A percentile compares a stretch with the other conserved stretches of the same genome.
Evolutionary conservation across 2,113 vertebrate genomes (phyloP).

Genomic region (Peromyscus leucopus): DNA sequence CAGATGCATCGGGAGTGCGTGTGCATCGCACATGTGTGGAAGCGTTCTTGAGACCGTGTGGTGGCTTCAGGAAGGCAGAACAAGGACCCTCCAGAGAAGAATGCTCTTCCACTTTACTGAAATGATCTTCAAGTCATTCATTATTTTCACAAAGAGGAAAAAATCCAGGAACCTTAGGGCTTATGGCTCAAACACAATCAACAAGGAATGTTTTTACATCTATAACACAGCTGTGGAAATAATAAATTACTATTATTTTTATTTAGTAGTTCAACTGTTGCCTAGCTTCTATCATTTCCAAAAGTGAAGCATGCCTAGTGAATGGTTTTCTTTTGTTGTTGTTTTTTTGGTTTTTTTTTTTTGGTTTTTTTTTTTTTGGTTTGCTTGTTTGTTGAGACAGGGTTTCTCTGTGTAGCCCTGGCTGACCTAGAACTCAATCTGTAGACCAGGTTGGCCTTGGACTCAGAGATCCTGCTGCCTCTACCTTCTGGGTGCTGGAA

Average conservation of each 20-base stretch:
- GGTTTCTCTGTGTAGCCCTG: not conserved
- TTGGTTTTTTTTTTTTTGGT: not conserved
- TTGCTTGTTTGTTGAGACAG: not conserved
- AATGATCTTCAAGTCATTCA: constrained; percentile 37
- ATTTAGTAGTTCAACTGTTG: not conserved
- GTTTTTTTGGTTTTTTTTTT: too few species aligned
- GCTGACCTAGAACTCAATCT: not conserved
- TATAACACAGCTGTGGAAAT: not conserved
- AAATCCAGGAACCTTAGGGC: not conserved
- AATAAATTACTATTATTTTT: constrained; percentile 34
- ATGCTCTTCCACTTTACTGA: constrained; percentile 64
- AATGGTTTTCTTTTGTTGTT: not conserved
- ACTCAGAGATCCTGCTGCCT: not conserved
- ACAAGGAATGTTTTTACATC: not conserved
- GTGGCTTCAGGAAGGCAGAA: constrained; percentile 79
- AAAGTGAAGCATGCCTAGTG: not conserved
- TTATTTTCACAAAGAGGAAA: constrained; percentile 71
- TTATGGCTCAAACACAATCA: constrained; percentile 35
- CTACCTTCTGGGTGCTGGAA: not conserved
- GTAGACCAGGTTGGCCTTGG: not conserved
- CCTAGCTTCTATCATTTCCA: constrained; percentile 26
- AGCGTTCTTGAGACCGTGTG: constrained; percentile 80
- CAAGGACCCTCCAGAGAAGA: constrained; percentile 62
- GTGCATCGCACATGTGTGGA: constrained; percentile 72
- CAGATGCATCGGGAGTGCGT: constrained; percentile 80